phyloP scores from a whole-genome alignment of 2,888 invertebrate species.

The Cheilosia grossa region DNA sequence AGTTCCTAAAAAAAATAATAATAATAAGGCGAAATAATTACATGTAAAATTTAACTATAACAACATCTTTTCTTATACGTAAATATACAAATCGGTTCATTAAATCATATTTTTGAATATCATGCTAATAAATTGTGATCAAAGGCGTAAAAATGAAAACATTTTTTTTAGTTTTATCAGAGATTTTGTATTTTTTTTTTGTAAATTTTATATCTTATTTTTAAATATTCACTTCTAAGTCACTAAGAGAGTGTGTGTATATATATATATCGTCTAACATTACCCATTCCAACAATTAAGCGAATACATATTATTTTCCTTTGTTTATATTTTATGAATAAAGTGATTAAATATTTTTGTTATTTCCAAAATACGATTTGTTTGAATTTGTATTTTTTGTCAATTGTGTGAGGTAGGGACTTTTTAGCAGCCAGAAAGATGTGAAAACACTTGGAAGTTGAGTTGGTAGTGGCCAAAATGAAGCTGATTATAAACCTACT shows the following conservation, averaged over 20 bases:
- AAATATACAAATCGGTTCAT: constrained; percentile 53
- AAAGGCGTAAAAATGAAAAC: constrained; percentile 52
- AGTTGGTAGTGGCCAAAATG: not conserved
- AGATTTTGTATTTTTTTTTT: constrained; percentile 39
- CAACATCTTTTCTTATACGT: constrained; percentile 47
- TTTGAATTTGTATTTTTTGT: constrained; percentile 78
- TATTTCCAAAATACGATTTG: constrained; percentile 75
- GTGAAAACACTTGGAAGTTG: not conserved
- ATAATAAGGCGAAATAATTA: constrained; percentile 26
- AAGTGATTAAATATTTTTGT: constrained; percentile 54
- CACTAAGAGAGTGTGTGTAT: constrained; percentile 21
- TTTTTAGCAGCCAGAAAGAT: not conserved
- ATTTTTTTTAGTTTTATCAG: constrained; percentile 38
- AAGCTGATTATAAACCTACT: too few relatives aligned
- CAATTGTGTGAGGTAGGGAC: constrained; percentile 63
- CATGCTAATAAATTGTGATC: constrained; percentile 54
- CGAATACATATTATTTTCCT: constrained; percentile 33
- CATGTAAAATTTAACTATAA: constrained; percentile 65
- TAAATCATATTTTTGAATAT: constrained; percentile 46
- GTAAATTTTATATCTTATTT: constrained; percentile 1
- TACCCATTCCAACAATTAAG: constrained; percentile 60
- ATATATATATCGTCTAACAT: constrained; percentile 42
- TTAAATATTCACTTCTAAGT: constrained; percentile 34
- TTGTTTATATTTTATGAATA: constrained; percentile 34
- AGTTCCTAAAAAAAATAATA: constrained; percentile 25